These are phyloP conservation scores for Parus major DNA, from an alignment of 2,113 vertebrate genomes.

Conservation along the genomic window DNA sequence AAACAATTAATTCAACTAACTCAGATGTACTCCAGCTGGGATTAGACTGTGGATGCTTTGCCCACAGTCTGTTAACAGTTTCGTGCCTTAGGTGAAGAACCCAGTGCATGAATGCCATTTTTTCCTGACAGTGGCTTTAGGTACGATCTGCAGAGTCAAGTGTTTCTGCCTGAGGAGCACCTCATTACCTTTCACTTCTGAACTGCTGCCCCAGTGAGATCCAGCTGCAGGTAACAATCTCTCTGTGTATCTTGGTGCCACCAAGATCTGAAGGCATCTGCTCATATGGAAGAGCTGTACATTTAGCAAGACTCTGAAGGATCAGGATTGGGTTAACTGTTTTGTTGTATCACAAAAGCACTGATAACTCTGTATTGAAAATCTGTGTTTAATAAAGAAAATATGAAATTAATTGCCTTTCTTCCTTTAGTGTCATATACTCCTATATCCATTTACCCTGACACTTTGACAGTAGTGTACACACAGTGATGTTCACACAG, in stretches of 20 bases:
- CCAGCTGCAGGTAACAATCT: not conserved
- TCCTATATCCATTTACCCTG: not conserved
- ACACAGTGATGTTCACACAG: not conserved
- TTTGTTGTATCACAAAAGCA: not conserved
- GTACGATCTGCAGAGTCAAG: not conserved
- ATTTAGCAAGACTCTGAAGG: not conserved
- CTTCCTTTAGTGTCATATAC: not conserved
- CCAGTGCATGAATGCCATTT: not conserved
- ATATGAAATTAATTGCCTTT: not conserved
- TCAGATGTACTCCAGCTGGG: not conserved
- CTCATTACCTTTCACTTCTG: not conserved
- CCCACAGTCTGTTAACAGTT: not conserved
- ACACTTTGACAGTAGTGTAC: not conserved
- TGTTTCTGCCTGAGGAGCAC: not conserved
- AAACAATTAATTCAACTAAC: not conserved
- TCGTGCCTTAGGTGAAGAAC: not conserved
- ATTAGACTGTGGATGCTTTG: not conserved
- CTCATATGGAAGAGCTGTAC: not conserved
- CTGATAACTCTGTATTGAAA: not conserved
- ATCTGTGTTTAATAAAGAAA: not conserved
- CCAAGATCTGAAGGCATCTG: not conserved
- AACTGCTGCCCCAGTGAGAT: not conserved
- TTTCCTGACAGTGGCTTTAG: not conserved
- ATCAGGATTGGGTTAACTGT: not conserved
- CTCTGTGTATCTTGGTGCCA: fast-evolving